Base-by-base conservation (phyloP, 1,140 invertebrate species). In the Tetramorium parvispinum region DNA sequence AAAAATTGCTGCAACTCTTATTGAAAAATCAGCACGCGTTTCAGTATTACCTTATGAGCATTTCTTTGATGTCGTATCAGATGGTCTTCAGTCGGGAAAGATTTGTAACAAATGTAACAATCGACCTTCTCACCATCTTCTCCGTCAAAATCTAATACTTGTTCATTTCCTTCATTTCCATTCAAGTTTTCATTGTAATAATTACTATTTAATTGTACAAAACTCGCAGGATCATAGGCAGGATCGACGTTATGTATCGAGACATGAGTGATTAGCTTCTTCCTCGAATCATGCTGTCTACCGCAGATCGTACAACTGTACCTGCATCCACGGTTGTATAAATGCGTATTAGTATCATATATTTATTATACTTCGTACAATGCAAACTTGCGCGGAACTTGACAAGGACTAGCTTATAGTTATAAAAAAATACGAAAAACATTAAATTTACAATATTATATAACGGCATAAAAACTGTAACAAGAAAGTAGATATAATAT, bases 261-360 rank as follows among this genome's bases (percentile, higher is more conserved):
- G 24, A 96, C 95, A 85, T 96, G 96, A 37, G 95, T 95, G 78
- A 96, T 95, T 49, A 96, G 91, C 85, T 95, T 96, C 85, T 96
- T 96, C 24, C 95, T 93, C 8, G 96, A 96, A 91, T 96, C 96
- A 66, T 96, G 96, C 77, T 96, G 96, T 77, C 96, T 95, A 24
- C 95, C 95, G 89, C 96, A 96, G n/a, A 96, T 95, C n/a, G 96
- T 95, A 75, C 96, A 96, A 70, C 94, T 94, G 40, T 95, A 95
- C 63, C 93, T 93, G 66, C 3, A 70, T 85, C 66, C 40, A 49
- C 10, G 76, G 57, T 18, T 13, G 10, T 18, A 16, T 7, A 63
- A 32, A 63, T 49, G 8, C 24, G 43, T 61, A 27, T 24, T 59
- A 32, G 32, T 32, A 32, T 32, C 32, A 32, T 32, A 24, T 16